Percentiles rank a stretch among this genome's conserved stretches.
These are phyloP conservation scores for Noctua janthina DNA, from an alignment of 2,888 invertebrate species.

Conservation along the genomic window DNA sequence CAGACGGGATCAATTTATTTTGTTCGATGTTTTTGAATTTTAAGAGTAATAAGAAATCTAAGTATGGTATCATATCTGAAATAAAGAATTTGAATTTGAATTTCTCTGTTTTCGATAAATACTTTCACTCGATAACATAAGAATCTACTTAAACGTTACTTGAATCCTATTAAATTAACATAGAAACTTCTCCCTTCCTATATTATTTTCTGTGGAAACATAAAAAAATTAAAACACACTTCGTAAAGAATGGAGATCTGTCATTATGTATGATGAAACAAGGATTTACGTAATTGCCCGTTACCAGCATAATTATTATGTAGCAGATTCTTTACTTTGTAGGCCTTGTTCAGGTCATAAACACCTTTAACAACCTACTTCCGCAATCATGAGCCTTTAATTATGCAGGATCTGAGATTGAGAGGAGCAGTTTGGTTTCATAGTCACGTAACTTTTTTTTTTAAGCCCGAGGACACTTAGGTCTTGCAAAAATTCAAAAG, in stretches of 20 bases:
- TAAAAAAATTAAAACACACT: not conserved
- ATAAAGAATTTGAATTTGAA: too few relatives aligned
- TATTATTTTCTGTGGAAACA: not conserved
- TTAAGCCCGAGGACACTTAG: not conserved
- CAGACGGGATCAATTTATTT: slow-evolving; percentile 22
- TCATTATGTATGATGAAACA: slow-evolving; percentile 40
- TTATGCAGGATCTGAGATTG: slow-evolving; percentile 39
- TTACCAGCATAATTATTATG: slow-evolving; percentile 39
- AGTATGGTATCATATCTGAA: not conserved
- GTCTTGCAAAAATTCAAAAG: slow-evolving; percentile 3
- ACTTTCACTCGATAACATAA: not conserved
- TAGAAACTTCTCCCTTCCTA: not conserved
- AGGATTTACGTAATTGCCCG: slow-evolving; percentile 39
- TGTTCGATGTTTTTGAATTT: slow-evolving; percentile 29
- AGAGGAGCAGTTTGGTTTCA: slow-evolving; percentile 5
- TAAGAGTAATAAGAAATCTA: slow-evolving; percentile 12
- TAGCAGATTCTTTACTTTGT: slow-evolving; percentile 35
- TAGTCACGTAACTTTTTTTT: slow-evolving; percentile 20
- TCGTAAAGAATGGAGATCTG: slow-evolving; percentile 5
- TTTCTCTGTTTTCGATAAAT: not conserved
- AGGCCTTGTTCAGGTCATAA: slow-evolving; percentile 43
- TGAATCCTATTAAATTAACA: not conserved
- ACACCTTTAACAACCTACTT: slow-evolving; percentile 46
- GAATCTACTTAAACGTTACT: not conserved
- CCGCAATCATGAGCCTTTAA: slow-evolving; percentile 48